Percentiles rank a stretch among this genome's conserved stretches.
Evolutionary conservation across 2,113 vertebrate genomes (phyloP).

Genomic region (Herpetotheres cachinnans): DNA sequence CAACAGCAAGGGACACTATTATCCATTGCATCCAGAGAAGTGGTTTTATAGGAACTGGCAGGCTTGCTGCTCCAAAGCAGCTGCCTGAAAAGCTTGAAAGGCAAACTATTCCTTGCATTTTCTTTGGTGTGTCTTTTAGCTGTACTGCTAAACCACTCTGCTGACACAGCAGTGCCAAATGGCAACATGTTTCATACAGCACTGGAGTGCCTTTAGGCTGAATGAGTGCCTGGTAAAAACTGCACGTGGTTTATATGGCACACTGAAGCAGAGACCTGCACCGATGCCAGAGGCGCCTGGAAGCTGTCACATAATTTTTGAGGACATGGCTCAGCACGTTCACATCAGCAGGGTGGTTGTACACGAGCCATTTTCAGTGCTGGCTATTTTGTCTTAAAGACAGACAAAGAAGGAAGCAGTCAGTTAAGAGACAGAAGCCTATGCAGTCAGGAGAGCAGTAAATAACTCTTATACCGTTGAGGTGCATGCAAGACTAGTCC

Average conservation of each 20-base stretch:
- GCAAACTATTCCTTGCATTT: neutral
- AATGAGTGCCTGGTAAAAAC: neutral
- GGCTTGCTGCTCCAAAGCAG: neutral
- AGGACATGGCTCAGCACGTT: accelerated
- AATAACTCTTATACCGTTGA: neutral
- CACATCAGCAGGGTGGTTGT: neutral
- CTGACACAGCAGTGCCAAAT: neutral
- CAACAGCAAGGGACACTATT: neutral
- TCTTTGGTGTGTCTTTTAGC: neutral
- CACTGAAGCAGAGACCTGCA: accelerated
- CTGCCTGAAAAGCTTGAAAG: neutral
- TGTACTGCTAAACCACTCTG: neutral
- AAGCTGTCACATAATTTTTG: neutral
- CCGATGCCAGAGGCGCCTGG: neutral
- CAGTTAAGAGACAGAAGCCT: neutral
- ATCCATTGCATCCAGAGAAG: neutral
- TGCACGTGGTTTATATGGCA: accelerated
- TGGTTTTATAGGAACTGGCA: neutral
- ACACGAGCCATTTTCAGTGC: neutral
- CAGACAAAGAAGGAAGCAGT: neutral
- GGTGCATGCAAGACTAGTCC: neutral
- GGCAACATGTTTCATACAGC: accelerated
- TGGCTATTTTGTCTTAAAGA: neutral
- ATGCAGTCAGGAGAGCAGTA: neutral
- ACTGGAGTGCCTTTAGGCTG: neutral